These are phyloP conservation scores for Aleiodes alternator DNA, from an alignment of 2,888 invertebrate genomes.

Conservation along the genomic window DNA sequence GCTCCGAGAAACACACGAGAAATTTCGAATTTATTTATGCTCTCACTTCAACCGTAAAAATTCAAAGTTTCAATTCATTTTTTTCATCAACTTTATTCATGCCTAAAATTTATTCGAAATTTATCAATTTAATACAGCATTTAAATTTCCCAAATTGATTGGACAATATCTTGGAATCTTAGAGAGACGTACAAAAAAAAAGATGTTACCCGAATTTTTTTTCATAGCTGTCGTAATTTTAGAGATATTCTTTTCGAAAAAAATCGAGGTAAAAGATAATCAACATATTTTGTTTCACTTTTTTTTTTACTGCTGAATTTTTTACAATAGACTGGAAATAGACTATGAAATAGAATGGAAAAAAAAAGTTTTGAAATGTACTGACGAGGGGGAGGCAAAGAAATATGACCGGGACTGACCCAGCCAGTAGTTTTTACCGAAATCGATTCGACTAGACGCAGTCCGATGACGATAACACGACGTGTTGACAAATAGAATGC, in stretches of 20 bases:
- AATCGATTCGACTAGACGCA: slow-evolving; percentile 47
- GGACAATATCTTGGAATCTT: no score
- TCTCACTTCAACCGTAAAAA: slow-evolving; percentile 7
- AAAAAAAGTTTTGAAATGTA: slow-evolving; percentile 8
- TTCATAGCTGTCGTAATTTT: no score
- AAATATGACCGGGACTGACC: slow-evolving; percentile 40
- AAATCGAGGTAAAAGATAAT: neutral
- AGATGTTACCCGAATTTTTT: no score
- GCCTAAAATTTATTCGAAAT: neutral
- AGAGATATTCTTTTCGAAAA: no score
- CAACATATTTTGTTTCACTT: no score
- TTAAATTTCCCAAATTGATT: no score
- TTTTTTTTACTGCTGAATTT: no score
- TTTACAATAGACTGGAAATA: neutral
- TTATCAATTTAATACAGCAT: neutral
- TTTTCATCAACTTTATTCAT: neutral
- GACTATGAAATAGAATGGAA: neutral
- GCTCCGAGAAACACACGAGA: neutral
- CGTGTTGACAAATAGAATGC: slow-evolving; percentile 44
- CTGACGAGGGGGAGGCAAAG: neutral
- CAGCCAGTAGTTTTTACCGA: slow-evolving; percentile 6
- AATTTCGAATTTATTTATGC: slow-evolving; percentile 15
- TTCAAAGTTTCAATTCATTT: neutral
- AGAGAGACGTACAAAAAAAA: no score
- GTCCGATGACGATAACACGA: slow-evolving; percentile 36